phyloP scores from a whole-genome alignment of 2,797 vertebrate species.

The Neostethus bicornis region DNA sequence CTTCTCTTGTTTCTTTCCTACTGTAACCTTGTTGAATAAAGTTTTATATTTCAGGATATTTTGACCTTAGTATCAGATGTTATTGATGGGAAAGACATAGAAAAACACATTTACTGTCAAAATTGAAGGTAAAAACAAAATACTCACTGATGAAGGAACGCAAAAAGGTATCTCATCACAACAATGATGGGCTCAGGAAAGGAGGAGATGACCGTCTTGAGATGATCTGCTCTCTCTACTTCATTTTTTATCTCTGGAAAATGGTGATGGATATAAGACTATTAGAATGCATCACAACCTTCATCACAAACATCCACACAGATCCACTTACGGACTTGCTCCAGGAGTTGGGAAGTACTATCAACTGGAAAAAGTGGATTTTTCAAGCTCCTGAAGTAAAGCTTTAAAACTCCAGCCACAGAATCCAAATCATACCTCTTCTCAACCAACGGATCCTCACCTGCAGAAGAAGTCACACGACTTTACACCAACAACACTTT shows the following conservation, averaged over 20 bases:
- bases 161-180: constrained; percentile 90
- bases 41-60: too few relatives aligned
- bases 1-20: too few relatives aligned
- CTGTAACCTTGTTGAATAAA: too few relatives aligned
- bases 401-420: constrained; percentile 88
- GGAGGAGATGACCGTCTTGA: constrained; percentile 77
- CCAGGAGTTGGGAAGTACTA: constrained; percentile 81
- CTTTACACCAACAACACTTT: constrained; percentile 59
- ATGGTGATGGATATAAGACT: constrained; percentile 15
- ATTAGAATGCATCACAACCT: not conserved
- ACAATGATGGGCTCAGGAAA: constrained; percentile 76
- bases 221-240: constrained; percentile 73
- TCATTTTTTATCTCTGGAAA: constrained; percentile 81
- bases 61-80: too few relatives aligned
- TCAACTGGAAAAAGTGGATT: constrained; percentile 84
- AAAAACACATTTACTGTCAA: not conserved
- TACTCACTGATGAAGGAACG: constrained; percentile 92
- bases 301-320: not conserved
- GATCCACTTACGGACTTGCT: constrained; percentile 76
- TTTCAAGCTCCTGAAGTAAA: constrained; percentile 87
- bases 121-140: not conserved
- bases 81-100: too few relatives aligned
- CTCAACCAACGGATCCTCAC: constrained; percentile 85
- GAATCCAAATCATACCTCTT: constrained; percentile 82
- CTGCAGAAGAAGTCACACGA: constrained; percentile 71